These are phyloP conservation scores for Andrena bucephala DNA, from an alignment of 2,888 invertebrate species.

Conservation along the genomic window DNA sequence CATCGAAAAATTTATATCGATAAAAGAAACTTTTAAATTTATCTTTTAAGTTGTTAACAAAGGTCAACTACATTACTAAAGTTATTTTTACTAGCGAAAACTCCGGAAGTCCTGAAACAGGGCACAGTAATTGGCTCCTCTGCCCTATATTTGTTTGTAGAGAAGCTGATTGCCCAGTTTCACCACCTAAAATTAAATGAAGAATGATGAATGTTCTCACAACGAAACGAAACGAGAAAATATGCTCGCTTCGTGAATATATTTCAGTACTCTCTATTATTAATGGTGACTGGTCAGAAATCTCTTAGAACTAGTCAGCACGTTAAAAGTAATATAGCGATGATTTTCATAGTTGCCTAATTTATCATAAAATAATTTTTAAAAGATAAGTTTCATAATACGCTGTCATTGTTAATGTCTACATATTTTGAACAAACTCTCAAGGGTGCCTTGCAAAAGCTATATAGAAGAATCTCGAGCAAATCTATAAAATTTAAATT, in stretches of 20 bases:
- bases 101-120: too few relatives aligned
- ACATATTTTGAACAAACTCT: constrained; percentile 51
- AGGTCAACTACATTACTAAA: too few relatives aligned
- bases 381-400: constrained; percentile 33
- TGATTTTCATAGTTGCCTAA: constrained; percentile 49
- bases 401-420: constrained; percentile 30
- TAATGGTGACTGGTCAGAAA: constrained; percentile 18
- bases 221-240: constrained; percentile 17
- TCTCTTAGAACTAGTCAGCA: constrained; percentile 44
- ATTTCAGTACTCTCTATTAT: constrained; percentile 23
- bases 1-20: too few relatives aligned
- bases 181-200: constrained; percentile 18
- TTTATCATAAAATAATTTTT: constrained; percentile 38
- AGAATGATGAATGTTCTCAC: constrained; percentile 18
- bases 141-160: constrained; percentile 15
- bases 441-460: constrained; percentile 65
- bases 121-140: too few relatives aligned
- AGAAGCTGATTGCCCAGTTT: constrained; percentile 16
- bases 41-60: too few relatives aligned
- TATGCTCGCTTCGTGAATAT: constrained; percentile 8
- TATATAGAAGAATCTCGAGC: constrained; percentile 48
- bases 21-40: too few relatives aligned
- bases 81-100: too few relatives aligned
- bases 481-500: constrained; percentile 37
- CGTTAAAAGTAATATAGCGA: constrained; percentile 26